Evolutionary conservation across 1,140 invertebrate genomes (phyloP).

Genomic region (Lasioglossum albipes): DNA sequence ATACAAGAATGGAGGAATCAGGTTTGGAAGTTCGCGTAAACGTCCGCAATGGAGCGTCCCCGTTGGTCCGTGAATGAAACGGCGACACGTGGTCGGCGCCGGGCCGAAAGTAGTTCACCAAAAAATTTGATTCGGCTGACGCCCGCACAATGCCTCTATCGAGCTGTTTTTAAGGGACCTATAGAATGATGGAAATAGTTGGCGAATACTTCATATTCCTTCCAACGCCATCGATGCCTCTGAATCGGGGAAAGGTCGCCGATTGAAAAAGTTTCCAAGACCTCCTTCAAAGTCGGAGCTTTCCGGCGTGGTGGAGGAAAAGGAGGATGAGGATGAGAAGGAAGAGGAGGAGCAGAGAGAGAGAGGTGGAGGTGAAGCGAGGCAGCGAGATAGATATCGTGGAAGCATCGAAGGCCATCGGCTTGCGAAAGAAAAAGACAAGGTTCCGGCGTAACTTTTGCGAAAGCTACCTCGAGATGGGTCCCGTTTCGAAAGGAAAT

Average conservation of each 20-base stretch:
- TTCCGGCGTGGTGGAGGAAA: neutral
- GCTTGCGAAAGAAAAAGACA: constrained; percentile 25
- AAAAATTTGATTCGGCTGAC: constrained; percentile 7
- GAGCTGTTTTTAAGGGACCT: constrained; percentile 5
- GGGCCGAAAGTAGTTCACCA: neutral
- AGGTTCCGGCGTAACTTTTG: constrained; percentile 23
- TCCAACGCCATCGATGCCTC: constrained; percentile 29
- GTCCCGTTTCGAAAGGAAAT: constrained; percentile 40
- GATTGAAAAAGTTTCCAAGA: constrained; percentile 63
- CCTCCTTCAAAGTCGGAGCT: constrained; percentile 27
- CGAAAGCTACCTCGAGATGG: constrained; percentile 11
- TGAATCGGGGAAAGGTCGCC: constrained; percentile 46
- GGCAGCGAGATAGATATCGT: constrained; percentile 56
- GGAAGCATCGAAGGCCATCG: constrained; percentile 55
- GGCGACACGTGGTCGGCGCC: neutral
- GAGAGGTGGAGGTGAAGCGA: neutral
- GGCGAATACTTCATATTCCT: constrained; percentile 52
- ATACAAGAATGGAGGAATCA: neutral
- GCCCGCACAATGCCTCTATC: neutral
- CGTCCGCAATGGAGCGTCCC: too few relatives aligned
- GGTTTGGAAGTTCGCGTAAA: too few relatives aligned
- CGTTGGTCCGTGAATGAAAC: neutral
- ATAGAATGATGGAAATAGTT: constrained; percentile 54
- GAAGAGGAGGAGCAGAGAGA: neutral
- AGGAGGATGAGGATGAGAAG: too few relatives aligned